Conservation (phyloP, 1,140 invertebrate species). For the Sitophilus oryzae region DNA sequence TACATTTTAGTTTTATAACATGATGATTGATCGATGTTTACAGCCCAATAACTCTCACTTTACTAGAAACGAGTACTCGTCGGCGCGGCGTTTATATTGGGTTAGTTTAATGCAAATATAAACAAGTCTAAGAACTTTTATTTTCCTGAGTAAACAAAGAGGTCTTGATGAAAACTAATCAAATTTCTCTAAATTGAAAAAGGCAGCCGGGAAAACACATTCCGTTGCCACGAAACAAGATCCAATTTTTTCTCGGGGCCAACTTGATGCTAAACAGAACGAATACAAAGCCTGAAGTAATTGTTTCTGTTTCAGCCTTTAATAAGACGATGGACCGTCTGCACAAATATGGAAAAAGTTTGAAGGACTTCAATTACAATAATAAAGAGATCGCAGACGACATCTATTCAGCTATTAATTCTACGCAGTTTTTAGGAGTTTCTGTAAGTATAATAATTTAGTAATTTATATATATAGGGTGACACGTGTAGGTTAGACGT, state of each 20-base stretch:
- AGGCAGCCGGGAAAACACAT: background rate
- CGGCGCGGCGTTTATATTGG: no score
- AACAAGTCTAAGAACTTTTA: no score
- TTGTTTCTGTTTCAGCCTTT: constrained; percentile 58
- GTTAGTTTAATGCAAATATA: no score
- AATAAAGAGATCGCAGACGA: constrained; percentile 91
- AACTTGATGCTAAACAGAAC: no score
- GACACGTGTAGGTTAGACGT: no score
- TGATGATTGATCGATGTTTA: no score
- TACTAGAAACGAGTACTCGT: no score
- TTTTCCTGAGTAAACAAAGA: no score
- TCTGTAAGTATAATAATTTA: constrained; percentile 91
- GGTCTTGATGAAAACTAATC: no score
- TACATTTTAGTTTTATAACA: no score
- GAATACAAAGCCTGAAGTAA: background rate
- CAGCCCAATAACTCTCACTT: no score
- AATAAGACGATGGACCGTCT: constrained; percentile 92
- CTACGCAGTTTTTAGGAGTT: constrained; percentile 94
- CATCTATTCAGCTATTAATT: constrained; percentile 96
- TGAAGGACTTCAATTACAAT: constrained; percentile 97
- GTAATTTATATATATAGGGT: no score
- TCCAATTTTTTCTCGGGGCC: background rate
- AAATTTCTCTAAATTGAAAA: background rate
- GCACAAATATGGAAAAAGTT: constrained; percentile 65
- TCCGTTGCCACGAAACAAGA: background rate